Percentiles rank a stretch among this genome's conserved stretches.
These are phyloP conservation scores for Bursaphelenchus okinawaensis DNA, from an alignment of 2,888 invertebrate species.

Conservation along the genomic window DNA sequence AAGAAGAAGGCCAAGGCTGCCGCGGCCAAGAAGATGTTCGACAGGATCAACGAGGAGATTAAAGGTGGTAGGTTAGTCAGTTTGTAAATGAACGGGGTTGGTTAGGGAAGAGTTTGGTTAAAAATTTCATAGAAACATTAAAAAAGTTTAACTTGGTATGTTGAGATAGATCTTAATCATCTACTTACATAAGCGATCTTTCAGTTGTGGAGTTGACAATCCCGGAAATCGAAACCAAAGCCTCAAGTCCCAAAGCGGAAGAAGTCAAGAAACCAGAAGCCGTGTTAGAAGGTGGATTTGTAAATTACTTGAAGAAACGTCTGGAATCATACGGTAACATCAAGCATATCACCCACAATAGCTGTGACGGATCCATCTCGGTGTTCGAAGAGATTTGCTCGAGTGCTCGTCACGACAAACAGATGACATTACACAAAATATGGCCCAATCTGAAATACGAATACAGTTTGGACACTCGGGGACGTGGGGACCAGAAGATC, in stretches of 20 bases:
- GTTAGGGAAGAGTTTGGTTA: too few relatives aligned
- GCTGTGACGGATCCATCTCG: background rate
- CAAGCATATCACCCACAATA: background rate
- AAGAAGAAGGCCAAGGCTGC: slow-evolving; percentile 13
- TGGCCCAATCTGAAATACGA: slow-evolving; percentile 6
- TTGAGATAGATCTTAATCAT: background rate
- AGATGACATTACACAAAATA: background rate
- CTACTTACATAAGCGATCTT: too few relatives aligned
- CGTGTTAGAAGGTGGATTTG: background rate
- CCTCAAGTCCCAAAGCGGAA: background rate
- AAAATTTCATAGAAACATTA: too few relatives aligned
- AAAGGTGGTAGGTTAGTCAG: background rate
- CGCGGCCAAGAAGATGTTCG: slow-evolving; percentile 8
- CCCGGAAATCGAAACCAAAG: background rate
- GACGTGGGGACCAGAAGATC: too few relatives aligned
- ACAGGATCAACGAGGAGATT: slow-evolving; percentile 8
- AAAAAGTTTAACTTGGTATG: background rate
- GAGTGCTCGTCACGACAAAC: background rate
- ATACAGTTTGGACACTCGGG: slow-evolving; percentile 5
- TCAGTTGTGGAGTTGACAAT: too few relatives aligned
- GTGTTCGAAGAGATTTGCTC: background rate
- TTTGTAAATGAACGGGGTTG: too few relatives aligned
- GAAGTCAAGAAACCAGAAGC: background rate
- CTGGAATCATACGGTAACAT: background rate
- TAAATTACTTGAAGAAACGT: background rate